phyloP scores from a whole-genome alignment of 2,797 vertebrate species.

The Pteronotus mesoamericanus region DNA sequence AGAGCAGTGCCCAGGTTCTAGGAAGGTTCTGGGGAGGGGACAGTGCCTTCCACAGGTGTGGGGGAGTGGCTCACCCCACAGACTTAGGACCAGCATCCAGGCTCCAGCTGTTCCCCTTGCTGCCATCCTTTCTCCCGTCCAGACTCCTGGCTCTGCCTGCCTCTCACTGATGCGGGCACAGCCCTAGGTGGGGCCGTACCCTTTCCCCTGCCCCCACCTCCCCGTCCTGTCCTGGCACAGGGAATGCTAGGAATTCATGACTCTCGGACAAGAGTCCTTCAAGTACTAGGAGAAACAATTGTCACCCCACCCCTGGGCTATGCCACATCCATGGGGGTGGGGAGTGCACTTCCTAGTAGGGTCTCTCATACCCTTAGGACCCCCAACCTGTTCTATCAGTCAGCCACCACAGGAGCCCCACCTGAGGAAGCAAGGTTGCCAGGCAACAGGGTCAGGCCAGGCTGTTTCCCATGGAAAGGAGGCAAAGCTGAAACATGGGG shows the following conservation, averaged over 20 bases:
- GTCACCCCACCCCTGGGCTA: constrained; percentile 27
- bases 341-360: background rate
- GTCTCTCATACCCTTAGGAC: background rate
- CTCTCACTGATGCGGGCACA: background rate
- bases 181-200: constrained; percentile 54
- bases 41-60: background rate
- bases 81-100: constrained; percentile 59
- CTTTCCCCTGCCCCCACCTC: constrained; percentile 44
- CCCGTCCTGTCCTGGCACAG: constrained; percentile 14
- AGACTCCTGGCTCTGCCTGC: constrained; percentile 41
- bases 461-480: background rate
- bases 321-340: background rate
- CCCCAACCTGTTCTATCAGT: background rate
- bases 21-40: background rate
- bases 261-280: constrained; percentile 68
- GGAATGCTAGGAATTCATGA: constrained; percentile 74
- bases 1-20: background rate
- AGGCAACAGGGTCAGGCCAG: background rate
- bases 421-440: background rate
- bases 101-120: background rate
- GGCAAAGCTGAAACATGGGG: background rate
- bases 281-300: constrained; percentile 50
- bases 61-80: constrained; percentile 65
- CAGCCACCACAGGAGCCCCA: background rate
- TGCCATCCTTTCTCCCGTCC: constrained; percentile 56